phyloP scores from a whole-genome alignment of 2,888 invertebrate species.

The Psylliodes chrysocephalus region DNA sequence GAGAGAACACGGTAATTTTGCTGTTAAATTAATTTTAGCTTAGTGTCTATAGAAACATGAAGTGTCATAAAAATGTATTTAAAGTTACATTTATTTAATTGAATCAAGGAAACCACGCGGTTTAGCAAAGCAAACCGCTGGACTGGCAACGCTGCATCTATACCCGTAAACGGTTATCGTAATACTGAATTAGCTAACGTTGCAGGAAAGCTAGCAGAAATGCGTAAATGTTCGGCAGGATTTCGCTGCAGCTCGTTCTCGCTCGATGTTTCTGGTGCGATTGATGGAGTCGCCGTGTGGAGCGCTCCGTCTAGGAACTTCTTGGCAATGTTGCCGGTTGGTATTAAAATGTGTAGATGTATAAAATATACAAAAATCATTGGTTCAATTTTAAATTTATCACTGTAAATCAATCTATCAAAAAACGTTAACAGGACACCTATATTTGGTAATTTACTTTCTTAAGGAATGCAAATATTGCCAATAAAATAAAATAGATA shows the following conservation, averaged over 20 bases:
- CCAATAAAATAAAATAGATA: no score
- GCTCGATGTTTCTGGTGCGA: constrained; percentile 16
- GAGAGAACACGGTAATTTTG: no score
- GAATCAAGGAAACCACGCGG: background rate
- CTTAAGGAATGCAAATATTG: no score
- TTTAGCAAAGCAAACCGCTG: background rate
- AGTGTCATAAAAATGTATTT: no score
- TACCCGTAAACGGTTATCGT: background rate
- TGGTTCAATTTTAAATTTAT: no score
- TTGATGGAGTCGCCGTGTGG: constrained; percentile 9
- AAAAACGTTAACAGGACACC: no score
- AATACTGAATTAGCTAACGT: constrained; percentile 1
- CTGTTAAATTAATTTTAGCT: no score
- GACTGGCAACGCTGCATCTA: constrained; percentile 3
- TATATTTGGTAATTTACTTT: no score
- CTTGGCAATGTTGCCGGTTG: constrained; percentile 8
- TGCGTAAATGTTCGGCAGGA: background rate
- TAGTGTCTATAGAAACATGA: no score
- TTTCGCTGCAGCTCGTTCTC: constrained; percentile 4
- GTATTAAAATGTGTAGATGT: background rate
- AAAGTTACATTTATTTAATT: no score
- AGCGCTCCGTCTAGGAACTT: constrained; percentile 16
- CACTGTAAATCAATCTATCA: no score
- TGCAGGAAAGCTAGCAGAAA: constrained; percentile 18
- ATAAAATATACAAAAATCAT: no score